Conservation (phyloP, 2,113 vertebrate species). For the Uria lomvia region DNA sequence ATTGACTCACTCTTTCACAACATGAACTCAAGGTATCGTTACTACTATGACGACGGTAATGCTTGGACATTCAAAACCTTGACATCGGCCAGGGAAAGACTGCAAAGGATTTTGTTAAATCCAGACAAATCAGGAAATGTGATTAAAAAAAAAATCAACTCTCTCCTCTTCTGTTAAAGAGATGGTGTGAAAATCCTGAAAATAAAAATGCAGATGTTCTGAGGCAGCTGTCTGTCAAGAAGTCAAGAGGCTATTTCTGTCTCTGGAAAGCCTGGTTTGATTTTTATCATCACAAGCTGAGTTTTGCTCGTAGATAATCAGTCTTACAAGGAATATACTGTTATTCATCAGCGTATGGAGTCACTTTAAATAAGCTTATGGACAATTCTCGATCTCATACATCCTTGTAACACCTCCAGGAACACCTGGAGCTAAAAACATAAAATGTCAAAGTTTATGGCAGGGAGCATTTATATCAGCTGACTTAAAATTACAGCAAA, state of each 20-base stretch:
- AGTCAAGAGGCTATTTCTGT: background rate
- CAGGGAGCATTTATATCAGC: background rate
- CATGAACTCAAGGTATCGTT: background rate
- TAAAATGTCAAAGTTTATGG: background rate
- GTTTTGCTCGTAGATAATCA: background rate
- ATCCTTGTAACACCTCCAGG: background rate
- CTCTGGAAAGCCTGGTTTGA: background rate
- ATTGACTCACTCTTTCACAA: slow-evolving; percentile 58
- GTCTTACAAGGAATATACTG: background rate
- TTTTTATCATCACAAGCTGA: background rate
- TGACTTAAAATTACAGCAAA: background rate
- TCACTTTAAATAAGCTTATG: background rate
- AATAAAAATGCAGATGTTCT: background rate
- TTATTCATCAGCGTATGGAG: background rate
- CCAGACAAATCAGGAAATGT: background rate
- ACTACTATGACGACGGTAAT: background rate
- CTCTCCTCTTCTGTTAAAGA: background rate
- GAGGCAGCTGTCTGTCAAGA: background rate
- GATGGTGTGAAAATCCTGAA: background rate
- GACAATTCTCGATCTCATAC: background rate
- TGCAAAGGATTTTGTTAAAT: background rate
- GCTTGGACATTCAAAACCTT: background rate
- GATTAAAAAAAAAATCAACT: background rate
- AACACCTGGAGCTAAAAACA: background rate
- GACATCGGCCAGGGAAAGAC: background rate